Conservation (phyloP, 2,113 vertebrate species). For the Stictonetta naevosa region DNA sequence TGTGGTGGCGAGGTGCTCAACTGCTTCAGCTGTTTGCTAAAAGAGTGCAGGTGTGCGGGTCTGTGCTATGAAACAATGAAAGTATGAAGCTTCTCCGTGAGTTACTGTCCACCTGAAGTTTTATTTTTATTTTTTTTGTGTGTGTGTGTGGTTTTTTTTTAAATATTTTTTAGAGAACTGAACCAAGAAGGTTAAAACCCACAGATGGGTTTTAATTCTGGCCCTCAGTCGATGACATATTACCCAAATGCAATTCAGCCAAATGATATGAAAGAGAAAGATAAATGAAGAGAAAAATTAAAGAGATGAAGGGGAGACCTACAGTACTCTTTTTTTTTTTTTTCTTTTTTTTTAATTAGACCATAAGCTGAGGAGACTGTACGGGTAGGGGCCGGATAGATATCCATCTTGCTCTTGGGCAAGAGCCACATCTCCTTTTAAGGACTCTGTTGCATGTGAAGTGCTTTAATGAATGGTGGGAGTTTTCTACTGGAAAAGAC, state of each 20-base stretch:
- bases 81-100: not conserved
- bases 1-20: not conserved
- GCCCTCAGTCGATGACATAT: not conserved
- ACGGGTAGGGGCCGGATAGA: not conserved
- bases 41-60: not conserved
- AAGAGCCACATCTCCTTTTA: conserved; percentile 15
- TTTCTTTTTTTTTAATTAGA: no score
- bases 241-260: not conserved
- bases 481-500: conserved; percentile 35
- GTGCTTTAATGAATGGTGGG: not conserved
- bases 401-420: not conserved
- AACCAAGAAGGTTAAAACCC: not conserved
- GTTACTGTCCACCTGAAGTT: not conserved
- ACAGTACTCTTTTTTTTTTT: not conserved
- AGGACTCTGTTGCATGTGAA: not conserved
- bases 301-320: not conserved
- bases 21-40: not conserved
- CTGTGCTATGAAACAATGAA: not conserved
- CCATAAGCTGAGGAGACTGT: not conserved
- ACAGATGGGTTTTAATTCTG: not conserved
- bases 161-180: not conserved
- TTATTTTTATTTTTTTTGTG: no score
- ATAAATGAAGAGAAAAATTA: not conserved
- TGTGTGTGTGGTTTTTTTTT: no score
- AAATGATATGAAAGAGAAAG: not conserved